Percentiles rank a stretch among this genome's conserved stretches.
Evolutionary conservation across 1,140 invertebrate genomes (phyloP).

Genomic region (Bathynomus jamesi): DNA sequence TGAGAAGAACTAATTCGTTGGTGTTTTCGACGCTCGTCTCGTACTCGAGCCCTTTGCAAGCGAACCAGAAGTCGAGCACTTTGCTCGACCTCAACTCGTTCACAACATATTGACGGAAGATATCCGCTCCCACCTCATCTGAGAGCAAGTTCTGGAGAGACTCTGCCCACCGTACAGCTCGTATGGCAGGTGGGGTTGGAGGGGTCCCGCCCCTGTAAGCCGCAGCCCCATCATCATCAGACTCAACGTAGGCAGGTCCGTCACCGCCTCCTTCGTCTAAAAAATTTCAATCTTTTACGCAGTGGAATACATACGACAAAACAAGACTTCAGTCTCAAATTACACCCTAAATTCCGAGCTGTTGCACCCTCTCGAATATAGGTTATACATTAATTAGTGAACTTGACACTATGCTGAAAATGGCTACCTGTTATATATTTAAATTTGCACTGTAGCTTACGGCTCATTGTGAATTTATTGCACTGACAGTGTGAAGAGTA

Average conservation of each 20-base stretch:
- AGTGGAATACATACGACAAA: too few species aligned
- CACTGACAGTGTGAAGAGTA: too few species aligned
- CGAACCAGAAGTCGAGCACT: not conserved
- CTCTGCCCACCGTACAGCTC: not conserved
- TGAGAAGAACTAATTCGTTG: not conserved
- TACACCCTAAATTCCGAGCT: too few species aligned
- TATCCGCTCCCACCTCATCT: not conserved
- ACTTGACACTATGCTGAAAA: too few species aligned
- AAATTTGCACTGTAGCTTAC: too few species aligned
- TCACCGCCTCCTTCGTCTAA: not conserved
- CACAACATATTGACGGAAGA: not conserved
- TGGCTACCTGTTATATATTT: too few species aligned
- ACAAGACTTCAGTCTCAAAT: too few species aligned
- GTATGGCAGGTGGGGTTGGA: not conserved
- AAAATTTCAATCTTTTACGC: too few species aligned
- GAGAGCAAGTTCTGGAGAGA: not conserved
- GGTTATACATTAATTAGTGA: too few species aligned
- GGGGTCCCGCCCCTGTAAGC: too few species aligned
- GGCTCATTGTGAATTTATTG: too few species aligned
- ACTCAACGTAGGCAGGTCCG: not conserved
- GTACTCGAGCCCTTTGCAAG: not conserved
- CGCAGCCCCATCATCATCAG: not conserved
- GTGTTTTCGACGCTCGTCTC: not conserved
- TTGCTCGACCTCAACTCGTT: not conserved
- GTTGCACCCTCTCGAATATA: too few species aligned